Conservation (phyloP, 37 sponge, comb jelly and placozoan genomes). For the Eunapius fragilis region DNA sequence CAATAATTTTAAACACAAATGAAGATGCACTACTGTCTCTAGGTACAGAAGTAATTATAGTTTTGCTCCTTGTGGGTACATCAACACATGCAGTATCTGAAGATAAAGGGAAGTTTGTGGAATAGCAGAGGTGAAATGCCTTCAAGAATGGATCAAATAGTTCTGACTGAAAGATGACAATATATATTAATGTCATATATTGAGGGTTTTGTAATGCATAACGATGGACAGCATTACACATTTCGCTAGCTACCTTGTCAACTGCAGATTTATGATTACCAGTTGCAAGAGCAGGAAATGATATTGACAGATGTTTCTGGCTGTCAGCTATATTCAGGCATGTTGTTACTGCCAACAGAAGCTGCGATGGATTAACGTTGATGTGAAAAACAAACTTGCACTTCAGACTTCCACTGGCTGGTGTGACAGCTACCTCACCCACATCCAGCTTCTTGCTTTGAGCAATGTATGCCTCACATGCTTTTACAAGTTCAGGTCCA, state of each 20-base stretch:
- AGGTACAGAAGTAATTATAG: background rate
- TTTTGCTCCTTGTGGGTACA: background rate
- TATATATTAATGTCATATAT: background rate
- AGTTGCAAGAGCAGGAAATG: conserved; percentile 69
- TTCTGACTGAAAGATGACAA: conserved; percentile 29
- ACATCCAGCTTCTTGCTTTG: background rate
- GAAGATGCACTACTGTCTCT: background rate
- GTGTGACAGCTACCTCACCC: conserved; percentile 44
- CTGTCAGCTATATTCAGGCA: conserved; percentile 40
- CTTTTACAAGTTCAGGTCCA: conserved; percentile 38
- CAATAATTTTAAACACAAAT: background rate
- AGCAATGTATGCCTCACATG: conserved; percentile 19
- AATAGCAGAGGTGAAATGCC: background rate
- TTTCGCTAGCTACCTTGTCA: conserved; percentile 31
- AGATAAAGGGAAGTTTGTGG: background rate
- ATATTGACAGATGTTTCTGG: conserved; percentile 28
- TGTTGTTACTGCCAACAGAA: conserved; percentile 13
- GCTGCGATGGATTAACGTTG: background rate
- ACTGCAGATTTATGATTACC: conserved; percentile 27
- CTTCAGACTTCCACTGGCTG: conserved; percentile 49
- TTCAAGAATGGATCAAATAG: conserved; percentile 13
- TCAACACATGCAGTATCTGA: background rate
- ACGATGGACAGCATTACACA: conserved; percentile 36
- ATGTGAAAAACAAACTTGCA: conserved; percentile 58
- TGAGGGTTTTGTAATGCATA: conserved; percentile 10